Evolutionary conservation across 2,113 vertebrate species (phyloP).

Genomic region (Anser brachyrhynchus): DNA sequence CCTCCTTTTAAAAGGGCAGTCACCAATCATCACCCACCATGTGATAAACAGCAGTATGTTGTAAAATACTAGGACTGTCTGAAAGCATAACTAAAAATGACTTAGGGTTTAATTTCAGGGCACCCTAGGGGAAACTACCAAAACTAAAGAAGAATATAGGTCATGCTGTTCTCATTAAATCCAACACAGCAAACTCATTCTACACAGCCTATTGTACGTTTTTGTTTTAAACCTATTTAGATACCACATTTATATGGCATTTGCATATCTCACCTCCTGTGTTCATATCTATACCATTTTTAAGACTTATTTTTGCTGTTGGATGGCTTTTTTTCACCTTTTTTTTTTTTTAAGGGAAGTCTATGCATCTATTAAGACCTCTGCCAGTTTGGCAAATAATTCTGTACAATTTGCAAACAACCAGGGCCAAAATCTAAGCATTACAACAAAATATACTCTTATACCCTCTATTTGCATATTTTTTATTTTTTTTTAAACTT

Average conservation of each 20-base stretch:
- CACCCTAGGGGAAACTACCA: background rate
- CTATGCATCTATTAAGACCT: background rate
- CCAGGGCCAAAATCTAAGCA: background rate
- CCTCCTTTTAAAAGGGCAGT: background rate
- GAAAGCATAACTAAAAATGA: conserved; percentile 16
- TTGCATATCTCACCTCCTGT: background rate
- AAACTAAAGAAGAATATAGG: conserved; percentile 34
- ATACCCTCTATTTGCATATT: background rate
- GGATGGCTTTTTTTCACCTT: background rate
- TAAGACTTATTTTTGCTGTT: background rate
- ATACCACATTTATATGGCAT: background rate
- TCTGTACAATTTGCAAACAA: background rate
- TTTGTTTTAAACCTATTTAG: background rate
- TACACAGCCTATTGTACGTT: background rate
- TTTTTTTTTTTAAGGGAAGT: background rate
- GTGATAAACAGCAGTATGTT: background rate
- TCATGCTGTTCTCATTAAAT: background rate
- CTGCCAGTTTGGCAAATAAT: background rate
- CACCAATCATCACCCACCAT: background rate
- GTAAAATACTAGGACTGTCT: background rate
- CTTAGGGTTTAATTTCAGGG: conserved; percentile 31
- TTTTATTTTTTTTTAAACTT: background rate
- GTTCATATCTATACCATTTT: background rate
- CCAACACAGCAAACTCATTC: background rate
- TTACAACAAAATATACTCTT: background rate